Evolutionary conservation across 2,113 vertebrate genomes (phyloP).

Genomic region (Andinoacara biseriatus): DNA sequence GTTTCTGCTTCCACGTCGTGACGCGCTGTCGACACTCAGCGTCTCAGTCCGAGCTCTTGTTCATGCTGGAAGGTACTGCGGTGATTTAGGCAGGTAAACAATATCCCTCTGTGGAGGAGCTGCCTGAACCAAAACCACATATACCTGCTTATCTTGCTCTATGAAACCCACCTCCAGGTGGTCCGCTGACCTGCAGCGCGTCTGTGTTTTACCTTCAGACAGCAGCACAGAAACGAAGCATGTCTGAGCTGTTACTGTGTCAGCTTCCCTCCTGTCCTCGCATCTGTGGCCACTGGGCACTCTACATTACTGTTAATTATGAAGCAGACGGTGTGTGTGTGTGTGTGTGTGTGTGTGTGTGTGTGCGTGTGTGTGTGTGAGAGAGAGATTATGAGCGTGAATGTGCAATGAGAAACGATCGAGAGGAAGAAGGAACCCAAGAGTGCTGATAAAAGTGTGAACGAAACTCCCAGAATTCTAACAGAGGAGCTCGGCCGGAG

Average conservation of each 20-base stretch:
- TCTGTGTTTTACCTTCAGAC: not conserved
- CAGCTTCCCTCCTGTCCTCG: not conserved
- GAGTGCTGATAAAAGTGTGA: slow-evolving; percentile 54
- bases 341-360: not conserved
- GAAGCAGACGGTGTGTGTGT: not conserved
- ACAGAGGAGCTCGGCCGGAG: slow-evolving; percentile 67
- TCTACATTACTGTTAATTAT: not conserved
- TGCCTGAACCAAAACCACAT: not conserved
- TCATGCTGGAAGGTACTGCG: not conserved
- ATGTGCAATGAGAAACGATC: not conserved
- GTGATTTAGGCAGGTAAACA: not conserved
- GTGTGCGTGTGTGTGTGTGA: not conserved
- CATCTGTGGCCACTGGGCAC: not conserved
- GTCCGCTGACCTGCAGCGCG: not conserved
- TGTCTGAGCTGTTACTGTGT: not conserved
- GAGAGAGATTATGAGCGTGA: not conserved
- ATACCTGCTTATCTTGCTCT: not conserved
- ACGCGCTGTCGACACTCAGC: not conserved
- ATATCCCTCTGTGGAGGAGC: not conserved
- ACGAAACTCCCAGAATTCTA: slow-evolving; percentile 74
- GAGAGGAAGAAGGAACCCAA: not conserved
- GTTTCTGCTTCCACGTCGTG: not conserved
- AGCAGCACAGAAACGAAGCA: not conserved
- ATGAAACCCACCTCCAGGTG: not conserved
- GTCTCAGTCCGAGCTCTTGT: not conserved